These are phyloP conservation scores for Chymomyza costata DNA, from an alignment of 1,140 invertebrate genomes.

Conservation along the genomic window DNA sequence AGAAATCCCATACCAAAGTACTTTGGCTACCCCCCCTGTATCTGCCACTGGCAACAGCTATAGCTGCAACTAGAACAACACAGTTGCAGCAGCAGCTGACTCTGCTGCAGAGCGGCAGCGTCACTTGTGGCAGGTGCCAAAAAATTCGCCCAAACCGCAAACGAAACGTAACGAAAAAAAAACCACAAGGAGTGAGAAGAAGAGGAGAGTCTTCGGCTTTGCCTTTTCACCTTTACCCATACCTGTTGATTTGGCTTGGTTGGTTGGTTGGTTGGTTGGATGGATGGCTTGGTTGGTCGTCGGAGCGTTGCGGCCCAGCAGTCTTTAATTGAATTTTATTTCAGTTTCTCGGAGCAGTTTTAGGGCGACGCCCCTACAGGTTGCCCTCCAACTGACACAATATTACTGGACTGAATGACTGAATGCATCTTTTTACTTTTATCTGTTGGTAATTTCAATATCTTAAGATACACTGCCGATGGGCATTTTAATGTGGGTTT, in stretches of 20 bases:
- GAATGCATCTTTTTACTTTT: no score
- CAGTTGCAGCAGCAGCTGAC: constrained; percentile 53
- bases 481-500: no score
- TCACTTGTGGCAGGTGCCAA: constrained; percentile 63
- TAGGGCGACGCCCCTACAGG: constrained; percentile 52
- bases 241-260: constrained; percentile 16
- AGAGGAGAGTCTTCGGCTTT: background rate
- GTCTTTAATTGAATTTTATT: constrained; percentile 70
- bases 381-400: no score
- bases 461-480: no score
- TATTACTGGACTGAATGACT: no score
- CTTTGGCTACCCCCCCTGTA: no score
- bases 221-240: constrained; percentile 18
- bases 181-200: no score
- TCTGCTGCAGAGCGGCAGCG: constrained; percentile 8
- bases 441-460: constrained; percentile 57
- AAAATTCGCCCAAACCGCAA: constrained; percentile 46
- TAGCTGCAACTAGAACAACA: constrained; percentile 22
- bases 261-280: no score
- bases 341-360: constrained; percentile 58
- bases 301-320: constrained; percentile 38
- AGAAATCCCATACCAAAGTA: no score
- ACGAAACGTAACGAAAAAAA: constrained; percentile 5
- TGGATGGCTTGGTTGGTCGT: no score
- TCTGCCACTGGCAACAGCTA: constrained; percentile 29